These are phyloP conservation scores for Heliconius nattereri DNA, from an alignment of 1,140 invertebrate species.

Conservation along the genomic window DNA sequence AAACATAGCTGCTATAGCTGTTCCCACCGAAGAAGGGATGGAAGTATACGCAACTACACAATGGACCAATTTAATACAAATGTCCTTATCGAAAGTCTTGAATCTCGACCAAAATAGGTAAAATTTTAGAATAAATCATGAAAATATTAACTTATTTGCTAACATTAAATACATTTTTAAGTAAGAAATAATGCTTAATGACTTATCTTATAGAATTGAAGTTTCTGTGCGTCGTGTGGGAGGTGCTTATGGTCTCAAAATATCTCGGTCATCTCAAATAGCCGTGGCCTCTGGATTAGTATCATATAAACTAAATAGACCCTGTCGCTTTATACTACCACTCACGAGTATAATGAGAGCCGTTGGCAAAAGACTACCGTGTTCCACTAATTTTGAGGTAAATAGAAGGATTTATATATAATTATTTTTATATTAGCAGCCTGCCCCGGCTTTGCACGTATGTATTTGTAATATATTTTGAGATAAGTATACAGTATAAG, in stretches of 20 bases:
- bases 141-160: too few relatives aligned
- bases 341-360: constrained; percentile 84
- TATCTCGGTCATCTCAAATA: constrained; percentile 47
- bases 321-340: constrained; percentile 72
- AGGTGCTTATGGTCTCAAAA: constrained; percentile 57
- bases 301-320: constrained; percentile 47
- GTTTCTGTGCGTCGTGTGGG: constrained; percentile 76
- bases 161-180: not conserved
- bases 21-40: constrained; percentile 84
- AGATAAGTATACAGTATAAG: too few relatives aligned
- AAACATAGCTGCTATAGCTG: constrained; percentile 81
- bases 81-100: constrained; percentile 80
- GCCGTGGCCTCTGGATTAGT: constrained; percentile 51
- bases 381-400: constrained; percentile 83
- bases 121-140: constrained; percentile 57
- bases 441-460: too few relatives aligned
- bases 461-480: too few relatives aligned
- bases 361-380: constrained; percentile 84
- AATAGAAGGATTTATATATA: too few relatives aligned
- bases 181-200: not conserved
- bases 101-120: constrained; percentile 71
- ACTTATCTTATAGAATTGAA: constrained; percentile 80
- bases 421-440: too few relatives aligned
- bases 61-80: constrained; percentile 83
- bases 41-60: constrained; percentile 82